Conservation (phyloP, 2,797 vertebrate species). For the Chaenodraco wilsoni region DNA sequence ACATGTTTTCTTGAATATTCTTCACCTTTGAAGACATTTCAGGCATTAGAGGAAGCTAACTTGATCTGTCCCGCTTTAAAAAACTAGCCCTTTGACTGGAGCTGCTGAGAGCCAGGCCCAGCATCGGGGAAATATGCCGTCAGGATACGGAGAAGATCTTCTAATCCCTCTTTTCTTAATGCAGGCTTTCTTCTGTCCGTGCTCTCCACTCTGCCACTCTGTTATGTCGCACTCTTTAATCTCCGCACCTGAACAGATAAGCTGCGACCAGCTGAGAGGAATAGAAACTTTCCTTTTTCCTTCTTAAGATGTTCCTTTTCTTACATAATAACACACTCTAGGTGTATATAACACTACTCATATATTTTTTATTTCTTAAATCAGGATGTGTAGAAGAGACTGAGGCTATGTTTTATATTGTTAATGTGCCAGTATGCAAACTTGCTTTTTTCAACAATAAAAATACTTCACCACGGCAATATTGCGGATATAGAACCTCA, state of each 20-base stretch:
- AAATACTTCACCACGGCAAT: neutral
- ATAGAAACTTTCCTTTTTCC: conserved; percentile 24
- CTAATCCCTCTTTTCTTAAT: conserved; percentile 68
- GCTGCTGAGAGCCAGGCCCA: conserved; percentile 33
- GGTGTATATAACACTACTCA: neutral
- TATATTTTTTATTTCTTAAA: neutral
- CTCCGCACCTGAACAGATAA: conserved; percentile 46
- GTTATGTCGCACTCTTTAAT: conserved; percentile 37
- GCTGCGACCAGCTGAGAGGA: conserved; percentile 40
- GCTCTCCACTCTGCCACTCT: conserved; percentile 37
- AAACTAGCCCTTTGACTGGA: conserved; percentile 25
- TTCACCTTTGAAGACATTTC: neutral
- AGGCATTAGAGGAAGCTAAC: conserved; percentile 10
- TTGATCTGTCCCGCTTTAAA: conserved; percentile 30
- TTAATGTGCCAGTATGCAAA: conserved; percentile 20
- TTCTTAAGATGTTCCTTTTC: conserved; percentile 11
- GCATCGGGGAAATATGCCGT: conserved; percentile 62
- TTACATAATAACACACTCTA: neutral
- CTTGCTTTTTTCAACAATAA: conserved; percentile 10
- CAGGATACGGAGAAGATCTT: conserved; percentile 66
- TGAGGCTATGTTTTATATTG: conserved; percentile 5
- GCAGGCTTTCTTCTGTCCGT: conserved; percentile 36
- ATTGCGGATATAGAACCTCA: conserved; percentile 19
- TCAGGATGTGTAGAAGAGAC: neutral
- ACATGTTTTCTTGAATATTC: neutral